Base-by-base conservation (phyloP, 2,797 vertebrate species). In the Spinus olivaceus region DNA sequence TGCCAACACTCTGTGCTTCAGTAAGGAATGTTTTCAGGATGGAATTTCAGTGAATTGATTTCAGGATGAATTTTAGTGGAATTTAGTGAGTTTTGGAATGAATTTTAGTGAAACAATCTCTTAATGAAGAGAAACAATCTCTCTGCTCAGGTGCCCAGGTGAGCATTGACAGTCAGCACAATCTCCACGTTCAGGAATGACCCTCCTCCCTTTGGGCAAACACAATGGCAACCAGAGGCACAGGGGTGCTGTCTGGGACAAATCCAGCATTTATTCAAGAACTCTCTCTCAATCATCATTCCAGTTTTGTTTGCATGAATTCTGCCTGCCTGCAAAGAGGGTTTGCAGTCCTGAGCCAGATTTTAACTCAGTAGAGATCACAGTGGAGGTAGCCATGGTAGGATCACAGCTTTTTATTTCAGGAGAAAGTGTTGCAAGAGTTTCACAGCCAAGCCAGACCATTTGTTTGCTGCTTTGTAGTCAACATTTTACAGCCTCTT, bases 401-500 rank as follows among this genome's bases (percentile, higher is more conserved):
- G 77, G 71, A 74, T 69, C 21, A 0, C 64, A 81, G 92, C 57
- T 90, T 92, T 88, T 93, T 70, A 81, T 76, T 46, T 0, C 5
- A 12, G 37, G 5, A 19, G 42, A 61, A 90, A 81, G 37, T 37
- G n/a, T 49, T 78, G 61, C 61, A 66, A 51, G 65, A 57, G 22
- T 88, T 88, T 63, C 59, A 27, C 46, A 69, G 63, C 73, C 50
- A 35, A 92, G 63, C 63, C 70, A 69, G 84, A 42, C 10, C 67
- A 25, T 88, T 95, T 88, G 77, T 71, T 84, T 81, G 47, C 63
- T 81, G 54, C 14, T 93, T 81, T 79, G 54, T 25, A 54, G 50
- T 74, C 61, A 65, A n/a, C 0, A 0, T 86, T 92, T 86, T 81
- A 54, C 22, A 51, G 35, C 39, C 47, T 81, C 41, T 20, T 28